Conservation (phyloP, 2,797 vertebrate species). For the Hoplostethus atlanticus region DNA sequence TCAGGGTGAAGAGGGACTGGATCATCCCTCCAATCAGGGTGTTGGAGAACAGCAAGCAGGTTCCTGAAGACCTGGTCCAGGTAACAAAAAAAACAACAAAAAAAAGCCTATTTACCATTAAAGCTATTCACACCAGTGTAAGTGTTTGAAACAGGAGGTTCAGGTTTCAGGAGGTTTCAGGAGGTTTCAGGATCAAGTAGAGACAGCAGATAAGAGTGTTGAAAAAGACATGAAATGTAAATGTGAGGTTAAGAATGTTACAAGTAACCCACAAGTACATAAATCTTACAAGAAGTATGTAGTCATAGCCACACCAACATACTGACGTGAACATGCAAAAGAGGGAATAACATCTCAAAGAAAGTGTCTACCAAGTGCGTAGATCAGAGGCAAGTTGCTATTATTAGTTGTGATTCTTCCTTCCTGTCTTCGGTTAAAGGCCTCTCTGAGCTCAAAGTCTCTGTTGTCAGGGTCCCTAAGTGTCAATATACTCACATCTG, state of each 20-base stretch:
- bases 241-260: constrained; percentile 45
- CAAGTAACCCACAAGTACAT: not conserved
- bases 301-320: constrained; percentile 17
- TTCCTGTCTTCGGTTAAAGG: constrained; percentile 54
- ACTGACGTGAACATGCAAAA: constrained; percentile 26
- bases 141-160: not conserved
- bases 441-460: constrained; percentile 43
- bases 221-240: constrained; percentile 40
- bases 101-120: not conserved
- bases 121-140: not conserved
- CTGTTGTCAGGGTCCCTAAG: constrained; percentile 44
- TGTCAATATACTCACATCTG: constrained; percentile 68
- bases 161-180: too few species aligned
- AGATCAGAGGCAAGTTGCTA: constrained; percentile 27
- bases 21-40: constrained; percentile 97
- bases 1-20: constrained; percentile 94
- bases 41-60: constrained; percentile 92
- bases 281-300: constrained; percentile 36
- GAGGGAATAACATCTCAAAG: constrained; percentile 28
- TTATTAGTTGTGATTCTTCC: constrained; percentile 46
- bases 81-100: constrained; percentile 73
- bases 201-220: constrained; percentile 13
- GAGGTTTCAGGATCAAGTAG: too few species aligned
- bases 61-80: constrained; percentile 95
- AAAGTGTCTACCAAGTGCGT: constrained; percentile 23